phyloP scores from a whole-genome alignment of 2,888 invertebrate genomes.

The Drosophila monieri region DNA sequence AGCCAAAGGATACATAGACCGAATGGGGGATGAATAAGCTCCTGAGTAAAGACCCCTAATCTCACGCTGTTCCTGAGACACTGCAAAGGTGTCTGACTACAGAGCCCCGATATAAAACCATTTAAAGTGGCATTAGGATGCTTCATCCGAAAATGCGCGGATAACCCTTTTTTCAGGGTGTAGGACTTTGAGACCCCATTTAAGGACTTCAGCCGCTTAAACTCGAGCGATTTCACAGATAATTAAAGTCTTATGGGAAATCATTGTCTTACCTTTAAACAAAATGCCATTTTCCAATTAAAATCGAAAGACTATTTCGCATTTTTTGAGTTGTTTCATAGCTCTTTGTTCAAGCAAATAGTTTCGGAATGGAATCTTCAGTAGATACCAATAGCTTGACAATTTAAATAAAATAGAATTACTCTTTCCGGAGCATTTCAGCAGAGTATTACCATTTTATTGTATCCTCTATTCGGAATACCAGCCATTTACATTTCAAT shows the following conservation, averaged over 20 bases:
- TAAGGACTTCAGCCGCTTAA: neutral
- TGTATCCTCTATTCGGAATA: constrained; percentile 1
- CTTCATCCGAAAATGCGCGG: neutral
- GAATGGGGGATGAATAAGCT: neutral
- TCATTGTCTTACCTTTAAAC: too few species aligned
- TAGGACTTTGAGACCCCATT: too few species aligned
- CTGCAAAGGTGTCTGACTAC: neutral
- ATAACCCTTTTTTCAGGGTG: neutral
- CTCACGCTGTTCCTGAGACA: neutral
- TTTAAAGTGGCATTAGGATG: neutral
- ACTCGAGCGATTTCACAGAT: neutral
- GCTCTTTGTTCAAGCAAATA: too few species aligned
- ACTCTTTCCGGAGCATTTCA: neutral
- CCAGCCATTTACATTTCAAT: neutral
- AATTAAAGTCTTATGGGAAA: too few species aligned
- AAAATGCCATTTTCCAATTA: too few species aligned
- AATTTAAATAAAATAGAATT: neutral
- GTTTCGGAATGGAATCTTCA: too few species aligned
- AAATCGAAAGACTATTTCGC: too few species aligned
- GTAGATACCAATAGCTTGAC: neutral
- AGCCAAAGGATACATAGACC: constrained; percentile 3
- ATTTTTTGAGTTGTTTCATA: too few species aligned
- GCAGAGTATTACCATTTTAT: neutral
- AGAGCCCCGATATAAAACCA: neutral
- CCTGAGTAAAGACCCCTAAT: neutral